Conservation (phyloP, 2,888 invertebrate species). For the Dasysyrphus albostriatus region DNA sequence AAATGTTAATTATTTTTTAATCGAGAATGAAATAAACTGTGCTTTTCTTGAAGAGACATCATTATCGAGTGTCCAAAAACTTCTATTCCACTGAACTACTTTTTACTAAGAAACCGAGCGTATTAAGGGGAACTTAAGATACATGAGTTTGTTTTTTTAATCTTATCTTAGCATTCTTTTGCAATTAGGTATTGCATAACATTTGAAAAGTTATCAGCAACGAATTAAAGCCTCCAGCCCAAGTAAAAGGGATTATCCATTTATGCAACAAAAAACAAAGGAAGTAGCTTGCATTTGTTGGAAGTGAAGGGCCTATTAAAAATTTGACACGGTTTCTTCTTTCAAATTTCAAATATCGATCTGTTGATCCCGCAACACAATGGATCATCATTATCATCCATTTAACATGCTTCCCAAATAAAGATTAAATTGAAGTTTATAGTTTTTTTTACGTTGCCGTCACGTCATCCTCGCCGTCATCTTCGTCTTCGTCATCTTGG, state of each 20-base stretch:
- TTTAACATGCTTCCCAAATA: conserved; percentile 24
- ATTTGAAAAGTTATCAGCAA: background rate
- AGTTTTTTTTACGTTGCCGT: conserved; percentile 37
- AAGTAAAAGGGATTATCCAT: background rate
- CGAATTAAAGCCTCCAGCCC: background rate
- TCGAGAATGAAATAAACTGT: no score
- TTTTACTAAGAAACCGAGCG: no score
- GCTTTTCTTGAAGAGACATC: no score
- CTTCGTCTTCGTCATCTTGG: background rate
- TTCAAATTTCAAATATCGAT: conserved; percentile 24
- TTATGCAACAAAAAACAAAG: background rate
- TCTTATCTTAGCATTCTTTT: no score
- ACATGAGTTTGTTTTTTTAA: no score
- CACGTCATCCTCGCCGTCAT: background rate
- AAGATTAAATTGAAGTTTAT: conserved; percentile 50
- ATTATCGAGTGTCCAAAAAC: no score
- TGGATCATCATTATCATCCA: background rate
- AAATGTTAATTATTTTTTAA: no score
- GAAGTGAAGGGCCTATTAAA: conserved; percentile 27
- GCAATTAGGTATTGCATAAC: no score
- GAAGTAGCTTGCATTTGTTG: background rate
- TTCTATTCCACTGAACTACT: no score
- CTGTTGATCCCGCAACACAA: background rate
- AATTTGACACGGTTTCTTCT: conserved; percentile 24
- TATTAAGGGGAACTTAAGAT: no score